phyloP scores from a whole-genome alignment of 2,888 invertebrate genomes.

The Seira ritae region DNA sequence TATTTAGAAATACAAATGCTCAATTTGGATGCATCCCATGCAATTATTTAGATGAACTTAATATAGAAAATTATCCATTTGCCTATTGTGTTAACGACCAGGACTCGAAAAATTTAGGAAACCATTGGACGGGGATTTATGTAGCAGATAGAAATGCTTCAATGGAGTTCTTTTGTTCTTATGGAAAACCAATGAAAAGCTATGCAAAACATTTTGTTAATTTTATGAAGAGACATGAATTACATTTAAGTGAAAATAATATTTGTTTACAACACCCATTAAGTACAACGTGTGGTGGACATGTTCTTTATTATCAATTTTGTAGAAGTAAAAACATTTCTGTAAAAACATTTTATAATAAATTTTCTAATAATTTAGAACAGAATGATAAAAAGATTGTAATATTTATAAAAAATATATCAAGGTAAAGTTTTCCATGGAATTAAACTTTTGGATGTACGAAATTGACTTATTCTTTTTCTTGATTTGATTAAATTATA shows the following conservation, averaged over 20 bases:
- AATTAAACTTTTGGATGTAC: too few relatives aligned
- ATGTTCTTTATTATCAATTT: conserved; percentile 46
- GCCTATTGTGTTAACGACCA: conserved; percentile 41
- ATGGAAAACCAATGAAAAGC: conserved; percentile 28
- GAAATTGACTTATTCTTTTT: too few relatives aligned
- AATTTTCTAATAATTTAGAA: conserved; percentile 21
- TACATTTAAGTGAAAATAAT: conserved; percentile 13
- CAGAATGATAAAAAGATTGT: conserved; percentile 13
- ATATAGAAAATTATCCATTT: conserved; percentile 29
- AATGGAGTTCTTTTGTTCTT: conserved; percentile 42
- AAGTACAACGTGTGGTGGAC: conserved; percentile 39
- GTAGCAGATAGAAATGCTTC: neutral
- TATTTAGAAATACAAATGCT: neutral
- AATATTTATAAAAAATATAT: too few relatives aligned
- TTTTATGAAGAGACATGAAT: conserved; percentile 30
- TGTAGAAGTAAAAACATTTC: too few relatives aligned
- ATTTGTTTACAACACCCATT: conserved; percentile 20
- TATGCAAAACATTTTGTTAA: conserved; percentile 47
- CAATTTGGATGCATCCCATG: conserved; percentile 41
- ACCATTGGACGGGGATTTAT: conserved; percentile 48
- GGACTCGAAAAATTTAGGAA: neutral
- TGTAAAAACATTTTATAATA: conserved; percentile 5
- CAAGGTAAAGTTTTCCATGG: too few relatives aligned
- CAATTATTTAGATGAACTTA: conserved; percentile 20
- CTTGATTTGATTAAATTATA: too few relatives aligned